These are phyloP conservation scores for Oreohelix idahoensis DNA, from an alignment of 1,140 invertebrate species.

Conservation along the genomic window DNA sequence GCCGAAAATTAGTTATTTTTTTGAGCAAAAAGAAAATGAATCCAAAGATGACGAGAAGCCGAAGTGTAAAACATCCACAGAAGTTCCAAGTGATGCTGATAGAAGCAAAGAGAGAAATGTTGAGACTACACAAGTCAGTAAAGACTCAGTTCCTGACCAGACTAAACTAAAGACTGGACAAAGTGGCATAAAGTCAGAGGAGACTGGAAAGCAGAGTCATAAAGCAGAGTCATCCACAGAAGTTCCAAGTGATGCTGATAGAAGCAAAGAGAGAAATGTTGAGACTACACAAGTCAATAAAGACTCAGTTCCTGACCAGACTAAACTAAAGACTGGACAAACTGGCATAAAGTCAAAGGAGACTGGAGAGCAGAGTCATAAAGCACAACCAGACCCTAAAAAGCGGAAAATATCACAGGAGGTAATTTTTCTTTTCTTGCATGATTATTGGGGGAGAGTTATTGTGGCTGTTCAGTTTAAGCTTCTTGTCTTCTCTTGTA, in stretches of 20 bases:
- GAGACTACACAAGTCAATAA: neutral
- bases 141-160: too few relatives aligned
- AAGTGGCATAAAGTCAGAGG: too few relatives aligned
- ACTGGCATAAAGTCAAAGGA: neutral
- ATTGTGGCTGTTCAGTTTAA: too few relatives aligned
- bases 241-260: neutral
- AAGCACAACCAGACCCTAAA: neutral
- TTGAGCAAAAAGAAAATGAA: conserved; percentile 37
- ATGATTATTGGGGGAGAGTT: too few relatives aligned
- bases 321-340: neutral
- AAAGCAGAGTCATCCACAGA: neutral
- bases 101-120: neutral
- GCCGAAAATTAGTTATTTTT: conserved; percentile 41
- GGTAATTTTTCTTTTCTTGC: neutral
- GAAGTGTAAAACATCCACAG: neutral
- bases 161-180: neutral
- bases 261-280: neutral
- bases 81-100: neutral
- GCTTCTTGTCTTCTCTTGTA: too few relatives aligned
- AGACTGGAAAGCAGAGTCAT: too few relatives aligned
- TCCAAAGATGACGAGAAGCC: neutral
- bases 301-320: too few relatives aligned
- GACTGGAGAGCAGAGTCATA: neutral
- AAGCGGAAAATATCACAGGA: conserved; percentile 33
- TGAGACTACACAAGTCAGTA: neutral